These are phyloP conservation scores for Neria commutata DNA, from an alignment of 2,888 invertebrate genomes.

Conservation along the genomic window DNA sequence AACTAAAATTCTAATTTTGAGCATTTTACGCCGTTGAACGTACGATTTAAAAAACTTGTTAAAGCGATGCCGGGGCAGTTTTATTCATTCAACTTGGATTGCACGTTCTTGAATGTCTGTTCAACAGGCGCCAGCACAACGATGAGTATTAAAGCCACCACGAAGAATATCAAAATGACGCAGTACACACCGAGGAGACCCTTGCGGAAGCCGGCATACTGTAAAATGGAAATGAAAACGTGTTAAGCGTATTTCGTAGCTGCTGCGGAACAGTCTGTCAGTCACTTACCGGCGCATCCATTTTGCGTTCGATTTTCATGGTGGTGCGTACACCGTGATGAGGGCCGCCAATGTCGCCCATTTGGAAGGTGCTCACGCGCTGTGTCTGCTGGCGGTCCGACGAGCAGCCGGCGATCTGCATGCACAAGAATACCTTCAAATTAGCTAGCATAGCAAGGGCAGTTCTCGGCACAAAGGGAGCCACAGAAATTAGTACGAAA, in stretches of 20 bases:
- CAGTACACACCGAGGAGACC: slow-evolving; percentile 79
- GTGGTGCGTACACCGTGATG: slow-evolving; percentile 65
- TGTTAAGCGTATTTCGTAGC: background rate
- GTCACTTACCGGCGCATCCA: slow-evolving; percentile 77
- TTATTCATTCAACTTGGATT: slow-evolving; percentile 28
- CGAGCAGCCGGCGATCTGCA: slow-evolving; percentile 77
- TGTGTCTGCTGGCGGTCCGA: slow-evolving; percentile 76
- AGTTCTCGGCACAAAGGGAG: slow-evolving; percentile 26
- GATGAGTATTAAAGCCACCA: slow-evolving; percentile 75
- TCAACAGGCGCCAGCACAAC: slow-evolving; percentile 78
- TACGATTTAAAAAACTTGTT: background rate
- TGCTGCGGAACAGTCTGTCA: background rate
- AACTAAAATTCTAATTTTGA: slow-evolving; percentile 3
- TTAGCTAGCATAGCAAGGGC: slow-evolving; percentile 46
- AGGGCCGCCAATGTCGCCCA: slow-evolving; percentile 74
- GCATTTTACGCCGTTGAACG: background rate
- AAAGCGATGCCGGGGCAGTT: background rate
- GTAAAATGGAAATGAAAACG: slow-evolving; percentile 47
- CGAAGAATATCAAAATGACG: slow-evolving; percentile 72
- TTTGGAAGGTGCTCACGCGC: slow-evolving; percentile 80
- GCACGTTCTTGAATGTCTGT: slow-evolving; percentile 63
- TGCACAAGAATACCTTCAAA: slow-evolving; percentile 59
- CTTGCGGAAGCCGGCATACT: slow-evolving; percentile 81
- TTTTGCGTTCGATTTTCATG: slow-evolving; percentile 72
- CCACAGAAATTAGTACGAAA: slow-evolving; percentile 50